These are phyloP conservation scores for Alviniconcha strummeri DNA, from an alignment of 2,888 invertebrate species.

Conservation along the genomic window DNA sequence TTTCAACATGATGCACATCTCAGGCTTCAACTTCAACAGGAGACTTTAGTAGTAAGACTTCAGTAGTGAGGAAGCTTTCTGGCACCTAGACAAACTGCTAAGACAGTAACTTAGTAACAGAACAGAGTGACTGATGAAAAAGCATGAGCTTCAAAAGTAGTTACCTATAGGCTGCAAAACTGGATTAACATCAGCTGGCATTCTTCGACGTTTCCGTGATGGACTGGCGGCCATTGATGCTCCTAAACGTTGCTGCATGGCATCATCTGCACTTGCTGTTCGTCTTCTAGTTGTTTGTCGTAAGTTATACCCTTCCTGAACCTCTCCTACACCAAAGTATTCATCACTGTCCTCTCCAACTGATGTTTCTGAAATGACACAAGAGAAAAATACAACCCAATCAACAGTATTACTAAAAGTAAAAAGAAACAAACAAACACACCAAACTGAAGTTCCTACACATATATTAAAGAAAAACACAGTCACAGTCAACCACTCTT, in stretches of 20 bases:
- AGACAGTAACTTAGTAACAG: too few species aligned
- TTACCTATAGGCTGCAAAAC: slow-evolving; percentile 47
- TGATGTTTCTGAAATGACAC: slow-evolving; percentile 34
- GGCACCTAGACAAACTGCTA: too few species aligned
- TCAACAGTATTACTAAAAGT: background rate
- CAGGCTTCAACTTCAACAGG: too few species aligned
- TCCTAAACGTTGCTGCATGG: slow-evolving; percentile 31
- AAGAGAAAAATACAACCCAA: too few species aligned
- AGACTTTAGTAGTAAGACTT: too few species aligned
- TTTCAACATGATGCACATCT: too few species aligned
- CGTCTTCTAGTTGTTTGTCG: slow-evolving; percentile 36
- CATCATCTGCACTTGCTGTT: slow-evolving; percentile 39
- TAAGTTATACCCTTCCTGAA: slow-evolving; percentile 40
- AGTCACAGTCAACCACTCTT: too few species aligned
- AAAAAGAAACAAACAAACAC: background rate
- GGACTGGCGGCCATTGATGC: slow-evolving; percentile 31
- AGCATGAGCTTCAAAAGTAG: background rate
- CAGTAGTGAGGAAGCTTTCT: too few species aligned
- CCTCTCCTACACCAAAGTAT: slow-evolving; percentile 25
- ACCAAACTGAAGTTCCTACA: too few species aligned
- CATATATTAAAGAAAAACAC: too few species aligned
- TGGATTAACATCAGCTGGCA: slow-evolving; percentile 43
- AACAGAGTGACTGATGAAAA: too few species aligned
- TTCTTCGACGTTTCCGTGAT: slow-evolving; percentile 44
- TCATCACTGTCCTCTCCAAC: slow-evolving; percentile 39